Evolutionary conservation across 1,140 invertebrate genomes (phyloP), one percentile per base, ranked within the genome.

Genomic region (Melanaphis sacchari): DNA sequence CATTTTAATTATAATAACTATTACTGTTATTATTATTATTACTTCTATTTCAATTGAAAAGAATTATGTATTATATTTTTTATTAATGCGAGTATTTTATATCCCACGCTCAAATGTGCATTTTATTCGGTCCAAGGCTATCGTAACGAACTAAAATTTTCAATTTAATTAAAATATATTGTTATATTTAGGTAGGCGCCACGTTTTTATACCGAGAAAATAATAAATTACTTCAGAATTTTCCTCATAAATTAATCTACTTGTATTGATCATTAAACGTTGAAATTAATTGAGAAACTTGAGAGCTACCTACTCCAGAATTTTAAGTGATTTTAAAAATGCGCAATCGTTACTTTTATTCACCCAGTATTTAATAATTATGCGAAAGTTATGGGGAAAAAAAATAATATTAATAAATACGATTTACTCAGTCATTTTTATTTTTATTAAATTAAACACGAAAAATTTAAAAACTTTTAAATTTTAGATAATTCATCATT

Each of bases 271-370:
- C 46, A 52, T 89, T 52, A 52, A 89, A 36, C 87, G 11, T 11
- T 24, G 1, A 52, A 49, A 89, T 52, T 89, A 36, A 89, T 52
- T 89, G 22, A 21, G 2, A 52, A 88, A 36, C 31, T n/a, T n/a
- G 43, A 49, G 43, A 52, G 36, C 46, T n/a, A n/a, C 41, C 31
- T 52, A 43, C 41, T 87, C 41, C 7, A 36, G 15, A 1, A 88
- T 21, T 31, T 46, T 36, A 88, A 88, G 43, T n/a, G 31, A 18
- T n/a, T 49, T 88, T n/a, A 88, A 87, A 87, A 88, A 89, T 52
- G 21, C 6, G 8, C n/a, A 38, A 52, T 89, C 22, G 36, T 24
- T 36, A 24, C 49, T 89, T 38, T 36, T 89, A 89, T 38, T 36
- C 18, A 89, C n/a, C 46, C n/a, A 24, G 52, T n/a, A 38, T 52